Percentiles rank a stretch among this genome's conserved stretches.
Conservation (phyloP, 2,888 invertebrate species). For the Junonia oenone region DNA sequence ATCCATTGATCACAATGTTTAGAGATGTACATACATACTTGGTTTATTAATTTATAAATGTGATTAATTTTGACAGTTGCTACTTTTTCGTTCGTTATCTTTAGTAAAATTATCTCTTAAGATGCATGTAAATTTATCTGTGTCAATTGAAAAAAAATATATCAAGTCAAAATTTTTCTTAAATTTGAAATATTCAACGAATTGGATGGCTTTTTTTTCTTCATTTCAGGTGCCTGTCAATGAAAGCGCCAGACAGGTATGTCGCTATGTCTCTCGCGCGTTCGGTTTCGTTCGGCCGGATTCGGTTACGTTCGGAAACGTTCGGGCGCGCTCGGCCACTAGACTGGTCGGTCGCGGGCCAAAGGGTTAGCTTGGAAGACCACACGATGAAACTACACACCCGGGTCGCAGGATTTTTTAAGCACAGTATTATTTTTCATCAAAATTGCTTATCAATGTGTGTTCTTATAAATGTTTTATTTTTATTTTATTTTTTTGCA, state of each 20-base stretch:
- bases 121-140: slow-evolving; percentile 79
- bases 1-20: slow-evolving; percentile 33
- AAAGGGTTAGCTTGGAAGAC: slow-evolving; percentile 77
- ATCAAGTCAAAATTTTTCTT: slow-evolving; percentile 49
- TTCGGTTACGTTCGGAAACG: slow-evolving; percentile 69
- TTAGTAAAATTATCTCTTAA: not conserved
- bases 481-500: slow-evolving; percentile 50
- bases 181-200: slow-evolving; percentile 80
- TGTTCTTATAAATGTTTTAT: slow-evolving; percentile 38
- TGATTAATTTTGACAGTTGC: slow-evolving; percentile 20
- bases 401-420: slow-evolving; percentile 70
- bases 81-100: not conserved
- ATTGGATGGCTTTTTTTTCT: slow-evolving; percentile 83
- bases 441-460: slow-evolving; percentile 76
- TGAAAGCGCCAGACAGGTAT: slow-evolving; percentile 87
- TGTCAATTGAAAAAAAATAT: slow-evolving; percentile 40
- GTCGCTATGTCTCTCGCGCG: slow-evolving; percentile 71
- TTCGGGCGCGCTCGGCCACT: slow-evolving; percentile 64
- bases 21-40: slow-evolving; percentile 18
- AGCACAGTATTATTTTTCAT: slow-evolving; percentile 67
- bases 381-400: slow-evolving; percentile 71
- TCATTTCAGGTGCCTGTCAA: slow-evolving; percentile 87
- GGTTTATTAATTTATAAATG: slow-evolving; percentile 12
- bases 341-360: slow-evolving; percentile 56
- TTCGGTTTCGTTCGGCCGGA: slow-evolving; percentile 71